Base-by-base conservation (phyloP, 2,888 invertebrate species). In the Catonia carolina region DNA sequence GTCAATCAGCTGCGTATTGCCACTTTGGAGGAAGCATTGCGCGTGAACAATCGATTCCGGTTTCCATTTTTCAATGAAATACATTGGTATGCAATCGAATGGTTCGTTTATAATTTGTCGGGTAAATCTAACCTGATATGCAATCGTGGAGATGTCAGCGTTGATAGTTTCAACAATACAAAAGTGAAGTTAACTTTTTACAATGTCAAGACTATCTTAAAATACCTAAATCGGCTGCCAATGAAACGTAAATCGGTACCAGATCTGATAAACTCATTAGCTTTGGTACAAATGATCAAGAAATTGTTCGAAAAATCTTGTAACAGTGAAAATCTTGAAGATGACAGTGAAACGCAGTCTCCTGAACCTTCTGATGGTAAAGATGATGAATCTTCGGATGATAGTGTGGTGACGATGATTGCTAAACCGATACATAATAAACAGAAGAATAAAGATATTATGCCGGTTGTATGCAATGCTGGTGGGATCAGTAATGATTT, bases 61-160 rank as follows among this genome's bases (percentile, higher is more conserved):
- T 98, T 97, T 73, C 98, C 98, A 0, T 97, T 96, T 76, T 98
- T 94, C 75, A 93, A 91, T 10, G 97, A 98, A 76, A 95, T 98
- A 87, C 76, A 95, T 59, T 98, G 98, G 96, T 98, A 97, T 75
- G 94, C 95, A 36, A 74, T 97, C 64, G 95, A 95, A 67, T 82
- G 92, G 39, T 97, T 97, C 73, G 91, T 96, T 31, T 83, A 84
- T 65, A 89, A 90, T 56, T 74, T 97, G 53, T 75, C 93, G 55
- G 94, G 94, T 0, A 81, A 86, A 60, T 85, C 86, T 45, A 92
- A 93, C 72, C 76, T 94, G 50, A 58, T 60, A 6, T 63, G 63
- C 22, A 59, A 57, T 17, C 55, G 62, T n/a, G n/a, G n/a, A n/a
- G n/a, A n/a, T n/a, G n/a, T n/a, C n/a, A n/a, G n/a, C n/a, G n/a